Percentiles rank a stretch among this genome's conserved stretches.
phyloP scores from a whole-genome alignment of 2,113 vertebrate species.

The Diphyllodes magnificus region DNA sequence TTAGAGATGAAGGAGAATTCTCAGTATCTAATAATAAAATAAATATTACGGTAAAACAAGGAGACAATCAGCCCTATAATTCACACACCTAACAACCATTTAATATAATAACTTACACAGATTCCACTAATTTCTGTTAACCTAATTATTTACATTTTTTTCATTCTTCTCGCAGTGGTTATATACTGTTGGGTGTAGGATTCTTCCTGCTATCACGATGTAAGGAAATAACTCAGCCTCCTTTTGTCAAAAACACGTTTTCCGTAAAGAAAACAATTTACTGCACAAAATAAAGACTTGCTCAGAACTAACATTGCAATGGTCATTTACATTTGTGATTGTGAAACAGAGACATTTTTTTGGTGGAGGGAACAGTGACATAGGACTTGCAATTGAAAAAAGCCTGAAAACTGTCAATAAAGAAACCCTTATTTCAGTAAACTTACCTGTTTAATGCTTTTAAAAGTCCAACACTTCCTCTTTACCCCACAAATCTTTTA shows the following conservation, averaged over 20 bases:
- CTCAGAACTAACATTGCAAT: background rate
- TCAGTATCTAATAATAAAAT: background rate
- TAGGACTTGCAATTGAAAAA: background rate
- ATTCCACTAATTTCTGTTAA: background rate
- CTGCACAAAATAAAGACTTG: background rate
- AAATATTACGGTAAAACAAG: background rate
- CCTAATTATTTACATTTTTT: background rate
- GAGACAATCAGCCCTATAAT: background rate
- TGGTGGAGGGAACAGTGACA: background rate
- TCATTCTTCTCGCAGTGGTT: background rate
- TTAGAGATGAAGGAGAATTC: background rate
- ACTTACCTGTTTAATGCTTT: conserved; percentile 68
- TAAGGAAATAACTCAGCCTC: background rate
- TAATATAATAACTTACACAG: background rate
- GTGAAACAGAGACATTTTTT: background rate
- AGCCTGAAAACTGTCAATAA: background rate
- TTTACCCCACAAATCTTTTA: conserved; percentile 48
- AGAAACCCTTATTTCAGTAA: background rate
- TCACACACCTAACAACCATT: background rate
- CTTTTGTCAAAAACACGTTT: background rate
- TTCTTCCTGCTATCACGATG: background rate
- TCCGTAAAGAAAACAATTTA: background rate
- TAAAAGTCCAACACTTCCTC: conserved; percentile 54
- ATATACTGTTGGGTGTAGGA: background rate
- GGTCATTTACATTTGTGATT: background rate